A percentile compares a stretch with the other conserved stretches of the same genome.
Conservation (phyloP, 1,140 invertebrate species). For the Drosophila santomea region DNA sequence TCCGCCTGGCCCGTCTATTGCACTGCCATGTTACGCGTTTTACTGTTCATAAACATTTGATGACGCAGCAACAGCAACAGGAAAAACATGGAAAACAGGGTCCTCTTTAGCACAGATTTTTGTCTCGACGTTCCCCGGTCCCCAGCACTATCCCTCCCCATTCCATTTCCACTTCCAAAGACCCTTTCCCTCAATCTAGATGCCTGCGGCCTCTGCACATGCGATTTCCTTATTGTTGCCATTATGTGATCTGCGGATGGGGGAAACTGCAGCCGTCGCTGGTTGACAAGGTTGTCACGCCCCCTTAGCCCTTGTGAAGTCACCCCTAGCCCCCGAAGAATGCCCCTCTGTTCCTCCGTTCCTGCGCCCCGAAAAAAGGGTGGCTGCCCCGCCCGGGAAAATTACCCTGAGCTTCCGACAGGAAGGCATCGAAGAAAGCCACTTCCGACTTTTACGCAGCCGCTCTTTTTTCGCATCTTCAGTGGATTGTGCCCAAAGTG, state of each 20-base stretch:
- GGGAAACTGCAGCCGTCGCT: constrained; percentile 14
- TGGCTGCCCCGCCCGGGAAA: not conserved
- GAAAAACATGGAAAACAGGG: not conserved
- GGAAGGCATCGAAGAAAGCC: constrained; percentile 53
- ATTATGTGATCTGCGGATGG: constrained; percentile 63
- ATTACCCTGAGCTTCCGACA: constrained; percentile 16
- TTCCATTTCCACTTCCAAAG: not conserved
- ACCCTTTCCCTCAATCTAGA: not conserved
- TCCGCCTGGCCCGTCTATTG: constrained; percentile 22
- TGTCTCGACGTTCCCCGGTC: not conserved
- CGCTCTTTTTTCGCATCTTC: constrained; percentile 25
- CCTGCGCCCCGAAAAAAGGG: no score
- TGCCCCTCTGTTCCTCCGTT: not conserved
- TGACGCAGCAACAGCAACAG: constrained; percentile 12
- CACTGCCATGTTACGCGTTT: constrained; percentile 47
- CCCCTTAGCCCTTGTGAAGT: not conserved
- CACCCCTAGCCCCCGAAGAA: not conserved
- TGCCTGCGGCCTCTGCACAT: constrained; percentile 61
- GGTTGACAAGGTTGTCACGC: constrained; percentile 10
- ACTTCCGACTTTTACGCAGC: constrained; percentile 50
- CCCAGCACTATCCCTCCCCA: not conserved
- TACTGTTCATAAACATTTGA: constrained; percentile 70
- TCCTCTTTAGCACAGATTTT: not conserved
- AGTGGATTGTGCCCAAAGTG: constrained; percentile 57
- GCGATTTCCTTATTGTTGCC: constrained; percentile 78